Conservation (phyloP, 1,140 invertebrate species). For the Lanistes nyassanus region DNA sequence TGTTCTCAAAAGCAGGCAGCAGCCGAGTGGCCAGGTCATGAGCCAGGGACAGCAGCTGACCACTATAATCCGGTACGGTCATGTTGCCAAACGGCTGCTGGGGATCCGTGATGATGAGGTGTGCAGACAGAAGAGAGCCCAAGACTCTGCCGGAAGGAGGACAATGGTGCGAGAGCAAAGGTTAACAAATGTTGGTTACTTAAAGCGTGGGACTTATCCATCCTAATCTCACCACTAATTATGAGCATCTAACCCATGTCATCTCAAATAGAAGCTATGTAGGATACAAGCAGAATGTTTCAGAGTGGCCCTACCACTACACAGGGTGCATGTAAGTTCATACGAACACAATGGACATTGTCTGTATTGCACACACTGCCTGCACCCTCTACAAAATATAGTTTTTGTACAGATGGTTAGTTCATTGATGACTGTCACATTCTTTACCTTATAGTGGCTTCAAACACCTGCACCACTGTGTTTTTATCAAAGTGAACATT, state of each 20-base stretch:
- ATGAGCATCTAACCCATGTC: too few relatives aligned
- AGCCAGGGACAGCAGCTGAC: conserved; percentile 73
- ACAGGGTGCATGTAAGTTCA: too few relatives aligned
- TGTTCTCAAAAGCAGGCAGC: conserved; percentile 74
- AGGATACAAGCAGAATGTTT: too few relatives aligned
- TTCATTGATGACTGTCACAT: neutral
- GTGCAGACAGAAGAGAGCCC: conserved; percentile 76
- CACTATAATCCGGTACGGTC: conserved; percentile 71
- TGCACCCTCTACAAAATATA: too few relatives aligned
- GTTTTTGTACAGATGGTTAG: too few relatives aligned
- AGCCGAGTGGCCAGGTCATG: conserved; percentile 73
- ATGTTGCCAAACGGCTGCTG: conserved; percentile 74
- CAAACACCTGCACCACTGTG: conserved; percentile 78
- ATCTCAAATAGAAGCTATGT: too few relatives aligned
- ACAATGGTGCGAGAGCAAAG: neutral
- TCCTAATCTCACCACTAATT: too few relatives aligned
- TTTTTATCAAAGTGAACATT: conserved; percentile 75
- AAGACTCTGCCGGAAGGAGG: conserved; percentile 69
- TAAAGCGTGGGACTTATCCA: too few relatives aligned
- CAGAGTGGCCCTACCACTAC: too few relatives aligned
- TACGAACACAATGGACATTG: neutral
- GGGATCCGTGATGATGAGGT: conserved; percentile 75
- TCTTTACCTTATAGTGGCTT: conserved; percentile 75
- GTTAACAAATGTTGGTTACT: too few relatives aligned
- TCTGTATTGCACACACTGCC: neutral